These are phyloP conservation scores for Paralvinella palmiformis DNA, from an alignment of 1,140 invertebrate species.

Conservation along the genomic window DNA sequence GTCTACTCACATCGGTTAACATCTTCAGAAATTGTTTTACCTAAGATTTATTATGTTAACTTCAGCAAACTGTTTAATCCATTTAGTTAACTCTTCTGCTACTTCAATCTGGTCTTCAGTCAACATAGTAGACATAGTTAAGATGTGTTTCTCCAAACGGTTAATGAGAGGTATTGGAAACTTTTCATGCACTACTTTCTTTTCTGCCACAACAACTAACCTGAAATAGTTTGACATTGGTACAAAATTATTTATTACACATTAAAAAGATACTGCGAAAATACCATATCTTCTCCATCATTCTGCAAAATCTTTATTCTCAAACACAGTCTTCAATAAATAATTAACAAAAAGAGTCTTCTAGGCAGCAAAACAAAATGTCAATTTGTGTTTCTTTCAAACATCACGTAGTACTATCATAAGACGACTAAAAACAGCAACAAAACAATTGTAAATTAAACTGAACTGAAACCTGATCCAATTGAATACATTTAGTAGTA, in stretches of 20 bases:
- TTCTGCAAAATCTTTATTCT: too few relatives aligned
- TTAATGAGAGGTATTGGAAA: constrained; percentile 46
- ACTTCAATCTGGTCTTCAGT: constrained; percentile 25
- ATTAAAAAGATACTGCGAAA: not conserved
- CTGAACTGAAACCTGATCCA: not conserved
- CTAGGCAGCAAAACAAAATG: too few relatives aligned
- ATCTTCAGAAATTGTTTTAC: too few relatives aligned
- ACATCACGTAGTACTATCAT: not conserved
- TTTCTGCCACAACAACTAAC: constrained; percentile 43
- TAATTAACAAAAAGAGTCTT: too few relatives aligned
- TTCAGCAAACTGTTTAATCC: constrained; percentile 29
- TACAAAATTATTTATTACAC: not conserved
- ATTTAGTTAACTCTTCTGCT: constrained; percentile 26
- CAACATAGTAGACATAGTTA: constrained; percentile 35
- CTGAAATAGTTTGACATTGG: constrained; percentile 23
- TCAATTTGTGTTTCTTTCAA: not conserved
- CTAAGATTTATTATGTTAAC: too few relatives aligned
- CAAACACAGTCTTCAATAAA: too few relatives aligned
- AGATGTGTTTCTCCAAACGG: constrained; percentile 42
- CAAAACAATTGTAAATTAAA: not conserved
- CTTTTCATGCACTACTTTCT: constrained; percentile 36
- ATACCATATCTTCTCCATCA: too few relatives aligned
- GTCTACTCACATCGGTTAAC: too few relatives aligned
- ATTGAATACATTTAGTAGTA: not conserved
- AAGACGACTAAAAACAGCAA: not conserved